These are phyloP conservation scores for Prionace glauca DNA, from an alignment of 2,797 vertebrate species.

Conservation along the genomic window DNA sequence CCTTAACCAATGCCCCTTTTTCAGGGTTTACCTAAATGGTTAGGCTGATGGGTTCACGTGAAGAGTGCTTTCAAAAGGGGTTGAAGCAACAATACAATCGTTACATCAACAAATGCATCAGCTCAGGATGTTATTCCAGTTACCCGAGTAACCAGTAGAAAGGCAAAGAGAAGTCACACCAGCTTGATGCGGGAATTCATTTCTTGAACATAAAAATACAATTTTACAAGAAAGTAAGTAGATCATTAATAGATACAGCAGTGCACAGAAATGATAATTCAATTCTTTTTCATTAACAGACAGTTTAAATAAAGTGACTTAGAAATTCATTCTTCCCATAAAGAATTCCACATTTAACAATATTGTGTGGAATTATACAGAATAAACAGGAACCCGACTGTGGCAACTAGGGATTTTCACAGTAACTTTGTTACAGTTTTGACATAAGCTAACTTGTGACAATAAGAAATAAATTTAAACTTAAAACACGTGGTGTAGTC, in stretches of 20 bases:
- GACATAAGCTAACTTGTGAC: no score
- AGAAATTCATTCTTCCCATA: background rate
- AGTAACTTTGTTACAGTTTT: no score
- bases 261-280: background rate
- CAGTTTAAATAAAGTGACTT: background rate
- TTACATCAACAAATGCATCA: background rate
- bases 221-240: background rate
- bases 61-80: background rate
- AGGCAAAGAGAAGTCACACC: background rate
- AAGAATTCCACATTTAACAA: background rate
- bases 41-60: background rate
- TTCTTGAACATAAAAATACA: background rate
- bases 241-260: background rate
- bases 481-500: no score
- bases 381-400: background rate
- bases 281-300: background rate
- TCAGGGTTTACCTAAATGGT: background rate
- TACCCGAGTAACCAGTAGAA: background rate
- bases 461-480: background rate
- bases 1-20: background rate
- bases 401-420: no score
- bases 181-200: background rate
- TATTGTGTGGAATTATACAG: background rate
- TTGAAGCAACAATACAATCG: background rate
- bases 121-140: background rate